phyloP scores from a whole-genome alignment of 2,888 invertebrate genomes.

The Hymenopus coronatus region DNA sequence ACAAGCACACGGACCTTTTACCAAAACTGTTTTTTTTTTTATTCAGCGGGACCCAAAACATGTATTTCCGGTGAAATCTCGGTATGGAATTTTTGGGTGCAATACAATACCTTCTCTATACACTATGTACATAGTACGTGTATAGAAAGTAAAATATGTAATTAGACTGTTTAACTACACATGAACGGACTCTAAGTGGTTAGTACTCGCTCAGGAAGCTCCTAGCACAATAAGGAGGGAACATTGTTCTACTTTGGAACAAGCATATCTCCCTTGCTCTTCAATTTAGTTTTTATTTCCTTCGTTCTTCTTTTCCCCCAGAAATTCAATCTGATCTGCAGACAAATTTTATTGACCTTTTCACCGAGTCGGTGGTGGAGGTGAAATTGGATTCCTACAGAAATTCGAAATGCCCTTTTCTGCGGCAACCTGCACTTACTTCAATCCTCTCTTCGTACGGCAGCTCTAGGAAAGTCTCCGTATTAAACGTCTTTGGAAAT shows the following conservation, averaged over 20 bases:
- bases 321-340: conserved; percentile 10
- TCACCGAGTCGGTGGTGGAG: neutral
- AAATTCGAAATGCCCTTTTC: conserved; percentile 3
- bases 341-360: conserved; percentile 16
- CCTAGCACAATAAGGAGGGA: neutral
- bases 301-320: neutral
- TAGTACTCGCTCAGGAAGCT: neutral
- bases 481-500: too few species aligned
- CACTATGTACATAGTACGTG: too few species aligned
- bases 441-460: neutral
- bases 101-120: too few species aligned
- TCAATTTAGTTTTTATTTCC: neutral
- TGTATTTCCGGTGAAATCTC: too few species aligned
- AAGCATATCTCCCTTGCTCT: neutral
- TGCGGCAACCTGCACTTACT: neutral
- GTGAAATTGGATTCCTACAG: neutral
- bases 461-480: too few species aligned
- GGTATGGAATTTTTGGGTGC: too few species aligned
- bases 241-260: neutral
- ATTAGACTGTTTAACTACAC: too few species aligned
- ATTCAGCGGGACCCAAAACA: too few species aligned
- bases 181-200: too few species aligned
- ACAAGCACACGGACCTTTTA: too few species aligned
- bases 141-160: too few species aligned
- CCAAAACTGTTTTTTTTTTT: too few species aligned